A percentile compares a stretch with the other conserved stretches of the same genome.
Conservation (phyloP, 2,113 vertebrate species). For the Rousettus leschenaultii region DNA sequence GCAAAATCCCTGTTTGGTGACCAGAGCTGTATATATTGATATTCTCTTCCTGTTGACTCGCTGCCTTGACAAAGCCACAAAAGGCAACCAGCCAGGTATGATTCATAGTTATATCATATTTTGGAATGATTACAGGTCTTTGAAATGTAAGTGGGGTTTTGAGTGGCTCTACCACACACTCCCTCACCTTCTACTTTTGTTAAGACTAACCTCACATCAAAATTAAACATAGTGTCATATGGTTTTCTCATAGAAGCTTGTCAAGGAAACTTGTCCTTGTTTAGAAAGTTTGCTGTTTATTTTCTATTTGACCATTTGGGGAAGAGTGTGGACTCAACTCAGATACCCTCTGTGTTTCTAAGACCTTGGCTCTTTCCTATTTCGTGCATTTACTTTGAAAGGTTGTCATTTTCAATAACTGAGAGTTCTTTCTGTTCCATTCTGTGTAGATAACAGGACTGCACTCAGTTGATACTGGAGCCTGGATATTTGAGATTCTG, state of each 20-base stretch:
- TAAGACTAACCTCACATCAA: neutral
- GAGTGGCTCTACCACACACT: neutral
- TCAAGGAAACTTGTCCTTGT: slow-evolving; percentile 8
- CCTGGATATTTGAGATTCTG: slow-evolving; percentile 29
- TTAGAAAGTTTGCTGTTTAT: slow-evolving; percentile 13
- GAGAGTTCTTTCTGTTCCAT: slow-evolving; percentile 15
- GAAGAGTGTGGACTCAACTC: neutral
- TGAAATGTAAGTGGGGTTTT: neutral
- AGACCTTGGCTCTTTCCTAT: slow-evolving; percentile 55
- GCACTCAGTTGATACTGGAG: slow-evolving; percentile 46
- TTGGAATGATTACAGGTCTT: slow-evolving; percentile 24
- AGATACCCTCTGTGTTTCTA: slow-evolving; percentile 4
- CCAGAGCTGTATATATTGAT: slow-evolving; percentile 91
- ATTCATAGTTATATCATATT: slow-evolving; percentile 7
- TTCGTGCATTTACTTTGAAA: slow-evolving; percentile 50
- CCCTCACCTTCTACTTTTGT: neutral
- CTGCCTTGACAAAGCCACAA: slow-evolving; percentile 71
- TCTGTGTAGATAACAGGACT: slow-evolving; percentile 36
- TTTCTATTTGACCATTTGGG: slow-evolving; percentile 22
- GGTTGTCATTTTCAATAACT: neutral
- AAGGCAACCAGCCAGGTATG: slow-evolving; percentile 68
- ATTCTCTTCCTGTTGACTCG: slow-evolving; percentile 85
- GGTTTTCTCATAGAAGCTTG: neutral
- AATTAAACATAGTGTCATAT: neutral
- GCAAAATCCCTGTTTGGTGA: slow-evolving; percentile 91